A percentile compares a stretch with the other conserved stretches of the same genome.
phyloP scores from a whole-genome alignment of 2,113 vertebrate species.

The Proterorhinus semilunaris region DNA sequence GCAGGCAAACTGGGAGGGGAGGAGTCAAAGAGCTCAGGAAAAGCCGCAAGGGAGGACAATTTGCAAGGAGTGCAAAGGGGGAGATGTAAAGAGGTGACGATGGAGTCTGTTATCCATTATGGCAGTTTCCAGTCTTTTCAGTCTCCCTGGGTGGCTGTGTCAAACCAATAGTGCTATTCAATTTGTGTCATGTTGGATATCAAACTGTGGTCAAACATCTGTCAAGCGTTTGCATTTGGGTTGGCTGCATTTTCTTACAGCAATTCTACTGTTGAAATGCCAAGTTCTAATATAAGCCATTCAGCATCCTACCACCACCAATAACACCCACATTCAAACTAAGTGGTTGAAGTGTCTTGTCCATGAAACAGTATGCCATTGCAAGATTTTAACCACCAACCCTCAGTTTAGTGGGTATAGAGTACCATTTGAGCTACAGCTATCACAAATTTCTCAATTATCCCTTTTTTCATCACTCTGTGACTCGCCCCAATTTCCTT shows the following conservation, averaged over 20 bases:
- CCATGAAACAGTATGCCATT: too few species aligned
- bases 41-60: constrained; percentile 20
- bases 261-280: too few species aligned
- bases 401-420: not conserved
- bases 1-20: constrained; percentile 28
- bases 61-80: constrained; percentile 23
- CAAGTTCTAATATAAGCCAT: too few species aligned
- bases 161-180: too few species aligned
- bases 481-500: not conserved
- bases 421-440: not conserved
- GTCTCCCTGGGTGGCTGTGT: too few species aligned
- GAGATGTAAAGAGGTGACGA: constrained; percentile 34
- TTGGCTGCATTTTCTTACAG: too few species aligned
- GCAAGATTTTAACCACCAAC: not conserved
- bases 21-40: constrained; percentile 31
- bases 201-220: not conserved
- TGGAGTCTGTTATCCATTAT: constrained; percentile 52
- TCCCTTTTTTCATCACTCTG: not conserved
- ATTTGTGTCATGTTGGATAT: too few species aligned
- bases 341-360: too few species aligned
- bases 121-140: constrained; percentile 26
- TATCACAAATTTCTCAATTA: not conserved
- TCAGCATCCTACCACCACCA: too few species aligned
- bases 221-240: not conserved
- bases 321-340: too few species aligned